A percentile compares a stretch with the other conserved stretches of the same genome.
phyloP scores from a whole-genome alignment of 2,113 vertebrate genomes.

The Sisor rabdophorus region DNA sequence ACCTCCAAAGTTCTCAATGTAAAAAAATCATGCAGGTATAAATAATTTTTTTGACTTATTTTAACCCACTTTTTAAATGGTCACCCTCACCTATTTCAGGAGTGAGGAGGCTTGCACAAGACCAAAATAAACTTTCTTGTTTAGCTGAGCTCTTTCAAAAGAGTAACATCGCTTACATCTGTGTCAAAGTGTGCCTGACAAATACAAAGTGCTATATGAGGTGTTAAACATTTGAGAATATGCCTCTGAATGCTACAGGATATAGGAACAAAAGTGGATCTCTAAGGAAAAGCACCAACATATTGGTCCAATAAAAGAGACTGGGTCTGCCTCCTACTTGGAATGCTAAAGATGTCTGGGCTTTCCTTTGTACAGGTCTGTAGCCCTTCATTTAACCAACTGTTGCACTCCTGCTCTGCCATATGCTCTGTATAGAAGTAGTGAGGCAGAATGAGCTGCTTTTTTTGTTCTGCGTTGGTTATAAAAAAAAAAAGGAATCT shows the following conservation, averaged over 20 bases:
- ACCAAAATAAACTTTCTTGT: slow-evolving; percentile 21
- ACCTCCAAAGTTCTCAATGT: not conserved
- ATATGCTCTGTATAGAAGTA: slow-evolving; percentile 48
- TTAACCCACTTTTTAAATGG: not conserved
- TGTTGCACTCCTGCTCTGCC: slow-evolving; percentile 46
- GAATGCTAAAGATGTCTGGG: slow-evolving; percentile 41
- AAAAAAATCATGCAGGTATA: not conserved
- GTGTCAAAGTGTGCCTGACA: slow-evolving; percentile 50
- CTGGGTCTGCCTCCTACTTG: slow-evolving; percentile 42
- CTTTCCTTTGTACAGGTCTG: slow-evolving; percentile 35
- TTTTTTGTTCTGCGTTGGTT: slow-evolving; percentile 29
- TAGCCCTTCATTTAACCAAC: slow-evolving; percentile 48
- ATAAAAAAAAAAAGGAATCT: slow-evolving; percentile 39
- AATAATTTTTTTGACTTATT: not conserved
- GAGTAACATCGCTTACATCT: slow-evolving; percentile 42
- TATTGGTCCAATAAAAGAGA: slow-evolving; percentile 44
- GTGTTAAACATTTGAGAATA: slow-evolving; percentile 49
- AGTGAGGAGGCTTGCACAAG: slow-evolving; percentile 12
- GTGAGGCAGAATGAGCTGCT: slow-evolving; percentile 44
- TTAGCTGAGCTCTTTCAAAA: slow-evolving; percentile 35
- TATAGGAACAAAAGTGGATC: slow-evolving; percentile 43
- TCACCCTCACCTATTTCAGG: slow-evolving; percentile 11
- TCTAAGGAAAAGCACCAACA: slow-evolving; percentile 47
- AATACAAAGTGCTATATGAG: slow-evolving; percentile 48
- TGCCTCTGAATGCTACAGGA: slow-evolving; percentile 48